Base-by-base conservation (phyloP, 2,888 invertebrate species). In the Chironomus riparius region DNA sequence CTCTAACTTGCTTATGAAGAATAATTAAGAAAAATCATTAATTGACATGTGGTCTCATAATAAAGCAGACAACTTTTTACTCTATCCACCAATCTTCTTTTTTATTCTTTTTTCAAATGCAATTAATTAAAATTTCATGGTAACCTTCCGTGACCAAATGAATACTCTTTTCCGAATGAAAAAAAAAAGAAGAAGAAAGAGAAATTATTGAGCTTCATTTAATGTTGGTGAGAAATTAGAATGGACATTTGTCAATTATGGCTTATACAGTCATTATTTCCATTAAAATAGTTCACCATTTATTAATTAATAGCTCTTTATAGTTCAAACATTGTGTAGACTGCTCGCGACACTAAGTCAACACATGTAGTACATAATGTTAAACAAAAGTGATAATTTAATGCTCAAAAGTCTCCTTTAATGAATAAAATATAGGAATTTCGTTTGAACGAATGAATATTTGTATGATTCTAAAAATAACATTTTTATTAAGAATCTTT, bases 1-100 rank as follows among this genome's bases (percentile, higher is more conserved):
- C 38, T 38, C 38, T 38, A 38, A 38, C 38, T 38, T 38, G 10
- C 38, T 38, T 38, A 38, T 38, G 38, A 65, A 65, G 5, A 24
- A 65, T 65, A 65, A 65, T 65, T 65, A 65, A 65, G 65, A 65
- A 24, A 65, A 65, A 65, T 21, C 65, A 21, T 65, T 22, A 65
- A 65, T 65, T 65, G 65, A 65, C 22, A 65, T 21, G 65, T 65
- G 21, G 65, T 18, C 38, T 38, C 10, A 2, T 38, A 38, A 38
- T 38, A 38, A 38, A 10, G 10, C 38, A 38, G 38, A 38, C 38
- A 38, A 10, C 5, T 38, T 38, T 38, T 38, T 38, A 4, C 38
- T 38, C 38, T 38, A 38, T 38, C 2, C 38, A 10, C 28, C 28
- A 28, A 10, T 38, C 38, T 38, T 38, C 38, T 38, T 10, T 10